phyloP scores from a whole-genome alignment of 2,888 invertebrate species.

The Lasiommata megera region DNA sequence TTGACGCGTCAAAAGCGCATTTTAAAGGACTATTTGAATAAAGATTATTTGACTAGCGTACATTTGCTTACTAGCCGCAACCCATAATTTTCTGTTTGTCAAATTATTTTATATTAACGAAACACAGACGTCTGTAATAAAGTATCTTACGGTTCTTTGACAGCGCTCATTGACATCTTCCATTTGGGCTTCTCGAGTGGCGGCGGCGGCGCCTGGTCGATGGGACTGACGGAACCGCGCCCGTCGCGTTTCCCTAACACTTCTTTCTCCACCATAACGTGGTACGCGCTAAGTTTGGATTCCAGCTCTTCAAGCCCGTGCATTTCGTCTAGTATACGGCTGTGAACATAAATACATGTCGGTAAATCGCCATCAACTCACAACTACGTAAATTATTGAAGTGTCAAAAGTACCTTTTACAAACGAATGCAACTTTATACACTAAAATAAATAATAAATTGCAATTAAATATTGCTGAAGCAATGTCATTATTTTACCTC shows the following conservation, averaged over 20 bases:
- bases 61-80: too few species aligned
- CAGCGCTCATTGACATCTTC: slow-evolving; percentile 86
- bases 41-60: too few species aligned
- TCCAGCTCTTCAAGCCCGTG: slow-evolving; percentile 89
- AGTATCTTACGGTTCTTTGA: slow-evolving; percentile 73
- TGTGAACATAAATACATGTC: slow-evolving; percentile 3
- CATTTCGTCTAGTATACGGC: slow-evolving; percentile 84
- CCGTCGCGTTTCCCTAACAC: slow-evolving; percentile 73
- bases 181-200: slow-evolving; percentile 82
- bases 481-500: slow-evolving; percentile 48
- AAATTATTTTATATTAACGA: too few species aligned
- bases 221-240: slow-evolving; percentile 62
- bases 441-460: too few species aligned
- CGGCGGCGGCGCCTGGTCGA: slow-evolving; percentile 73
- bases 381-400: too few species aligned
- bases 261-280: slow-evolving; percentile 87
- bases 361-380: too few species aligned
- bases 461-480: too few species aligned
- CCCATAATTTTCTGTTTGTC: too few species aligned
- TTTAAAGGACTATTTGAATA: too few species aligned
- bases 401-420: too few species aligned
- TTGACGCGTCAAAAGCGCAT: too few species aligned
- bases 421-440: too few species aligned
- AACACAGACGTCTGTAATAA: not conserved
- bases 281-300: slow-evolving; percentile 89